Conservation (phyloP, 2,113 vertebrate genomes). For the Sphyrna mokarran region DNA sequence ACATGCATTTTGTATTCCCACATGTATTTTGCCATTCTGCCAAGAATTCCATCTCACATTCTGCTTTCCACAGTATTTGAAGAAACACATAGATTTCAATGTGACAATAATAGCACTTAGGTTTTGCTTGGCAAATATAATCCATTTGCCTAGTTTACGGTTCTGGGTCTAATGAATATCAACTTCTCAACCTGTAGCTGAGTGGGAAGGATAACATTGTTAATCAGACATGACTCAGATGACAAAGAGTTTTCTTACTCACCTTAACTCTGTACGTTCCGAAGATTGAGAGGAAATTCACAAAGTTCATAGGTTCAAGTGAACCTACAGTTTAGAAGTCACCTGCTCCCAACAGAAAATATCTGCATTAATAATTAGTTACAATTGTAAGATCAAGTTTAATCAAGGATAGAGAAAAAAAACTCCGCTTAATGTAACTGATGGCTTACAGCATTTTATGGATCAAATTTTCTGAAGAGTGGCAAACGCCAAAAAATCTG, state of each 20-base stretch:
- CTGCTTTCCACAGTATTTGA: neutral
- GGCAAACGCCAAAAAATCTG: too few species aligned
- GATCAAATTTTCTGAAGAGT: too few species aligned
- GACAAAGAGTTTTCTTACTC: neutral
- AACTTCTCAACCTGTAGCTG: neutral
- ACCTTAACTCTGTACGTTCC: neutral
- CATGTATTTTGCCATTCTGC: neutral
- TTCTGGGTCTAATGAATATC: neutral
- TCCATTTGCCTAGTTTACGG: neutral
- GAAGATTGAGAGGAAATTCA: neutral
- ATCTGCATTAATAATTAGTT: neutral
- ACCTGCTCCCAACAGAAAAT: neutral
- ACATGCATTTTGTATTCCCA: too few species aligned
- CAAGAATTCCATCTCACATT: neutral
- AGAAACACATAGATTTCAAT: neutral
- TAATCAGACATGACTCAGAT: neutral
- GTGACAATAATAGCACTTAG: neutral
- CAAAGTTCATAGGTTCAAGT: neutral
- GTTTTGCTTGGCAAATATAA: neutral
- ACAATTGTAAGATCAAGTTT: neutral
- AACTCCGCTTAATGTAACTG: neutral
- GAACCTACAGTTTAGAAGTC: neutral
- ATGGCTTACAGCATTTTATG: neutral
- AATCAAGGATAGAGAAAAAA: neutral
- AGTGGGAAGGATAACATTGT: neutral